Percentiles rank a stretch among this genome's conserved stretches.
phyloP scores from a whole-genome alignment of 2,113 vertebrate species.

The Irena cyanogastra region DNA sequence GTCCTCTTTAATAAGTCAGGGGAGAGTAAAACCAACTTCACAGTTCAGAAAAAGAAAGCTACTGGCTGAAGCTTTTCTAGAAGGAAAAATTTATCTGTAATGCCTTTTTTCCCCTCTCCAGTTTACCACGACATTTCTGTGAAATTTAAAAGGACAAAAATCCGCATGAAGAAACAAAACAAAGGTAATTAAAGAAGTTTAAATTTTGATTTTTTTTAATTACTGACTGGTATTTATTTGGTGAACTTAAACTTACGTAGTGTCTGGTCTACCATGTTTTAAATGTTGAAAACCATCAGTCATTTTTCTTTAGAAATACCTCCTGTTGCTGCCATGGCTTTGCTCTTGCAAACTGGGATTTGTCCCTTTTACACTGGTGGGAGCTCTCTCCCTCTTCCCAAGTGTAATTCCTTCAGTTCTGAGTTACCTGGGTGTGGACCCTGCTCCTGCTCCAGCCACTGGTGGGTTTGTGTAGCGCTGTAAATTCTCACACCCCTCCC shows the following conservation, averaged over 20 bases:
- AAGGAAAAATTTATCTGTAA: background rate
- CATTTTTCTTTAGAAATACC: background rate
- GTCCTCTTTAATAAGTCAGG: background rate
- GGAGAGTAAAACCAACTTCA: background rate
- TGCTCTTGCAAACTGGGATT: background rate
- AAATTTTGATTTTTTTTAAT: background rate
- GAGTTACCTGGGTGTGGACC: background rate
- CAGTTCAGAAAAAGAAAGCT: background rate
- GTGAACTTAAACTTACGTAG: background rate
- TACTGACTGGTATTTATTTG: background rate
- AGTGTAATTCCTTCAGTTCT: background rate
- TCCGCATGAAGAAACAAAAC: constrained; percentile 91
- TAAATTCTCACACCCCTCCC: background rate
- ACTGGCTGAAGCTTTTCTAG: background rate
- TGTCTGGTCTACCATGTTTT: background rate
- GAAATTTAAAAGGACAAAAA: constrained; percentile 84
- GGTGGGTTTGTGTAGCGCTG: background rate
- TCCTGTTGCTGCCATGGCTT: background rate
- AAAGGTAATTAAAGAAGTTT: constrained; percentile 71
- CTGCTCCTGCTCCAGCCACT: background rate
- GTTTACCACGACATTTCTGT: constrained; percentile 89
- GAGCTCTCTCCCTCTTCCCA: background rate
- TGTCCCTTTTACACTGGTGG: background rate
- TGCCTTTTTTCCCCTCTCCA: background rate
- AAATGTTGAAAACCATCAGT: background rate